Evolutionary conservation across 2,888 invertebrate species (phyloP), one percentile per base, ranked within the genome.

Genomic region (Autographa pulchrina): DNA sequence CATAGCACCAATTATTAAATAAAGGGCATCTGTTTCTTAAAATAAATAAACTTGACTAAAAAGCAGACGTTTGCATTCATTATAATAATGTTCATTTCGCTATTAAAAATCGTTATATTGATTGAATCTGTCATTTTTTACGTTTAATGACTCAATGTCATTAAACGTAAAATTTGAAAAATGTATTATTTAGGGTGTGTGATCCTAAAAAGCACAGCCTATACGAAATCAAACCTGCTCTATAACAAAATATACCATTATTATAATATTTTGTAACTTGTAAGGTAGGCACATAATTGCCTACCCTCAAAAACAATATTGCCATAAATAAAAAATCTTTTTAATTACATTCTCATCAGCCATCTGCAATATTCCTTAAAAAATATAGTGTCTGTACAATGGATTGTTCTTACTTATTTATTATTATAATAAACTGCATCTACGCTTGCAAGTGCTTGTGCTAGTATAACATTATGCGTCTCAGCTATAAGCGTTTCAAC

Each of bases 371-470:
- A 68, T 66, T 60, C 64, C 54, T 74, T 80, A 68, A 31, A 79
- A 68, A 80, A 70, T 65, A 80, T 75, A 61, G 72, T 79, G 71
- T 74, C 70, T 79, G 70, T 84, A 82, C 82, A 82, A 62, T 73
- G 58, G 41, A 61, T 68, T 71, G 25, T 60, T 64, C 61, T 81
- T 74, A 65, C 58, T 66, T 6, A 61, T 0, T 16, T 48, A 48
- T n/a, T n/a, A 5, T 48, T 4, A 6, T 48, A n/a, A n/a, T n/a
- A 16, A 48, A 43, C 16, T 43, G 25, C 5, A 56, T 8, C 69
- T 72, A 70, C 56, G 74, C 68, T 68, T 65, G 75, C 81, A 68
- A 79, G 11, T 66, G 72, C 77, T 82, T 85, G 84, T 85, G 85
- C 85, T 80, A 58, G 11, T 38, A 38, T 11, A 38, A 11, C 70